Percentiles rank a stretch among this genome's conserved stretches.
phyloP scores from a whole-genome alignment of 2,113 vertebrate species.

The Gobius niger region DNA sequence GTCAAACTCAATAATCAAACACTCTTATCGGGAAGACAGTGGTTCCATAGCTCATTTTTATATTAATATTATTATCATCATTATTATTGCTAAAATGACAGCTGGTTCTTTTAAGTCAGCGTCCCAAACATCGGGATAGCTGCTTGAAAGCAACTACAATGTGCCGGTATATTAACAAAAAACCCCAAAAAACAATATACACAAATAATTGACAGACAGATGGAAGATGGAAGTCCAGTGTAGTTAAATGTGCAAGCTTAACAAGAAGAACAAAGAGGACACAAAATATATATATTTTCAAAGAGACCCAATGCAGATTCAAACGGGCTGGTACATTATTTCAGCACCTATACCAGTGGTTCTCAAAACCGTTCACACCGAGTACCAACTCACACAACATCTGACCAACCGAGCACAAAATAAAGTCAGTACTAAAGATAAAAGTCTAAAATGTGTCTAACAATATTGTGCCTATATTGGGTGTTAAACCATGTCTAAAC shows the following conservation, averaged over 20 bases:
- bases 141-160: slow-evolving; percentile 34
- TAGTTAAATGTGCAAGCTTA: neutral
- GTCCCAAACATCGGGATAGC: slow-evolving; percentile 17
- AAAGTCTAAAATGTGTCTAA: no score
- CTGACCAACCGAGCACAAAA: no score
- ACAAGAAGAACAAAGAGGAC: neutral
- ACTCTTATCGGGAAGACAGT: slow-evolving; percentile 59
- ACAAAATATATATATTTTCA: neutral
- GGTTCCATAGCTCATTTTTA: slow-evolving; percentile 52
- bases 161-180: slow-evolving; percentile 19
- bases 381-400: no score
- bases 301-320: neutral
- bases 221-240: slow-evolving; percentile 6
- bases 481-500: no score
- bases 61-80: slow-evolving; percentile 38
- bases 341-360: no score
- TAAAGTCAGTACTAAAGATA: no score
- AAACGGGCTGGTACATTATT: neutral
- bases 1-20: slow-evolving; percentile 23
- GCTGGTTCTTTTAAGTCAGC: slow-evolving; percentile 31
- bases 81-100: slow-evolving; percentile 63
- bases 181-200: slow-evolving; percentile 15
- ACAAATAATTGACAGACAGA: slow-evolving; percentile 2
- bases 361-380: no score
- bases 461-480: no score